Evolutionary conservation across 2,797 vertebrate genomes (phyloP).

Genomic region (Cirrhinus molitorella): DNA sequence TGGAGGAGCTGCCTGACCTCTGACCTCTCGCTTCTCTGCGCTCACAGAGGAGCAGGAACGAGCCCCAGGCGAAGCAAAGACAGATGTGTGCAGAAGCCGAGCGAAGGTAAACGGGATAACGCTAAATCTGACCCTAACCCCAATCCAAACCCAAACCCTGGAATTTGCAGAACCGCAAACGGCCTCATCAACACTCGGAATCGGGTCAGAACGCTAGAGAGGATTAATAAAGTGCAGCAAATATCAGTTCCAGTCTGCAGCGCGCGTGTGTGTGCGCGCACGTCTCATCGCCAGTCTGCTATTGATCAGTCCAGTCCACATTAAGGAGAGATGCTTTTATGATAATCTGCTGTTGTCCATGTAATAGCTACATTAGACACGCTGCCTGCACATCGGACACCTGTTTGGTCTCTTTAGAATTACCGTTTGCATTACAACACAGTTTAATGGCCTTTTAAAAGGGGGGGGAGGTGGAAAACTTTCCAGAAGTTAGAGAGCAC

Average conservation of each 20-base stretch:
- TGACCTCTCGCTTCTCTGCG: conserved; percentile 30
- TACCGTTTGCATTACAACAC: conserved; percentile 82
- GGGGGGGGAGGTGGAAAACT: conserved; percentile 70
- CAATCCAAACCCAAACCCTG: conserved; percentile 2
- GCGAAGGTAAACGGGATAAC: conserved; percentile 9
- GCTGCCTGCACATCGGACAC: conserved; percentile 80
- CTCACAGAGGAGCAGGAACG: conserved; percentile 27
- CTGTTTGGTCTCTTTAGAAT: conserved; percentile 80
- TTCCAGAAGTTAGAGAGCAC: conserved; percentile 80
- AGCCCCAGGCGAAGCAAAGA: conserved; percentile 16
- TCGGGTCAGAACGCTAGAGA: background rate
- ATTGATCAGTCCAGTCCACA: conserved; percentile 68
- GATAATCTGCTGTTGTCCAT: conserved; percentile 79
- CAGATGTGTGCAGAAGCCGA: conserved; percentile 25
- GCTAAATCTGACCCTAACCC: background rate
- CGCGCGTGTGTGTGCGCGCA: conserved; percentile 30
- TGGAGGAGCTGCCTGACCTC: conserved; percentile 43
- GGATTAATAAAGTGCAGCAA: conserved; percentile 37
- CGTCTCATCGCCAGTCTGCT: conserved; percentile 51
- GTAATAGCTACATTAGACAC: conserved; percentile 85
- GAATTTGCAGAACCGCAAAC: background rate
- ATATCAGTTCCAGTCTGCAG: conserved; percentile 44
- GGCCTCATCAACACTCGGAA: background rate
- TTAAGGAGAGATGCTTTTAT: conserved; percentile 85
- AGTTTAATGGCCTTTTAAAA: conserved; percentile 82